Evolutionary conservation across 2,888 invertebrate genomes (phyloP).

Genomic region (Cyaniris semiargus): DNA sequence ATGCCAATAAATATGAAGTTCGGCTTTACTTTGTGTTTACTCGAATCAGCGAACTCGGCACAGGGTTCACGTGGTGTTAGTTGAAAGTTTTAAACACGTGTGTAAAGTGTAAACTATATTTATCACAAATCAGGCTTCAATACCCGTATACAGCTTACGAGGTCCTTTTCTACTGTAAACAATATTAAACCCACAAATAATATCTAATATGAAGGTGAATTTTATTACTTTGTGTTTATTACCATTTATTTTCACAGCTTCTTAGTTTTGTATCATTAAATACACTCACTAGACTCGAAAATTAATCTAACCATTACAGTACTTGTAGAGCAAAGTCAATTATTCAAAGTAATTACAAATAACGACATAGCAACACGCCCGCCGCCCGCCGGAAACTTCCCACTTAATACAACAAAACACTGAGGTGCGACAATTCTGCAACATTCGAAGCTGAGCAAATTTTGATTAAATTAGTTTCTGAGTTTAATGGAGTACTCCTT

Average conservation of each 20-base stretch:
- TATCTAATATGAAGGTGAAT: background rate
- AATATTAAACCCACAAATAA: background rate
- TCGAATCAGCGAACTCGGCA: conserved; percentile 4
- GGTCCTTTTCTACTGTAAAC: background rate
- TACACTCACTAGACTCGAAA: background rate
- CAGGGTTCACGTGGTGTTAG: background rate
- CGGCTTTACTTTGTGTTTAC: conserved; percentile 9
- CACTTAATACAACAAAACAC: conserved; percentile 74
- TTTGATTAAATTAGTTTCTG: conserved; percentile 74
- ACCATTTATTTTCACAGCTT: no score
- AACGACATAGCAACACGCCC: conserved; percentile 12
- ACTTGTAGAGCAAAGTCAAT: background rate
- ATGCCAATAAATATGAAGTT: conserved; percentile 10
- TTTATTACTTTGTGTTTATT: no score
- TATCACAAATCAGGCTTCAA: background rate
- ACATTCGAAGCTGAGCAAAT: conserved; percentile 70
- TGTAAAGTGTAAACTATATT: conserved; percentile 6
- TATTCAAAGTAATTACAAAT: conserved; percentile 20
- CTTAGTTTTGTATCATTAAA: no score
- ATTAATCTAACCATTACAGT: background rate
- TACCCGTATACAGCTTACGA: background rate
- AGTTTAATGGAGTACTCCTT: conserved; percentile 68
- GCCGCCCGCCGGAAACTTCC: conserved; percentile 41
- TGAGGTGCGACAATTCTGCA: conserved; percentile 71
- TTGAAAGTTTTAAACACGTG: conserved; percentile 9